A percentile compares a stretch with the other conserved stretches of the same genome.
Conservation (phyloP, 2,113 vertebrate species). For the Malurus elegans region DNA sequence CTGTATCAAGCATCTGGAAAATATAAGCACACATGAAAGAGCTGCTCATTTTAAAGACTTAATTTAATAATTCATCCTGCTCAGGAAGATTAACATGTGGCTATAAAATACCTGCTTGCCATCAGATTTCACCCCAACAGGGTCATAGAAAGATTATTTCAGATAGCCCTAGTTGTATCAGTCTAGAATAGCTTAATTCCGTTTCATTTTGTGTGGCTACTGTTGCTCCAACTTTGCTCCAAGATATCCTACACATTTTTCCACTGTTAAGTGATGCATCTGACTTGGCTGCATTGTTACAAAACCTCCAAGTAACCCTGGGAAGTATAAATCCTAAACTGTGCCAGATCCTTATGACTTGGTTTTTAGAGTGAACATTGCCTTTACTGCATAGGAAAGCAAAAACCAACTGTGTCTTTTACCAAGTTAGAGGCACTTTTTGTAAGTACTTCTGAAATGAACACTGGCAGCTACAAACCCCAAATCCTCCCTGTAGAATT, state of each 20-base stretch:
- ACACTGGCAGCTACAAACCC: not conserved
- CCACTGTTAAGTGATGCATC: not conserved
- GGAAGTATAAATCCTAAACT: not conserved
- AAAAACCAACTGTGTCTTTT: not conserved
- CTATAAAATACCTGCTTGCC: not conserved
- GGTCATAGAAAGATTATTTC: not conserved
- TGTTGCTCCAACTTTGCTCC: not conserved
- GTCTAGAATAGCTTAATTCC: not conserved
- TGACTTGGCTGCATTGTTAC: not conserved
- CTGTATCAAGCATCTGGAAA: conserved; percentile 33
- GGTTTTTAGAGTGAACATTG: not conserved
- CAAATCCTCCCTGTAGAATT: not conserved
- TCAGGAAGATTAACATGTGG: not conserved
- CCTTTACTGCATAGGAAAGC: not conserved
- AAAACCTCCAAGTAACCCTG: not conserved
- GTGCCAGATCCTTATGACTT: not conserved
- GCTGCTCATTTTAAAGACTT: not conserved
- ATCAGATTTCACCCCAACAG: not conserved
- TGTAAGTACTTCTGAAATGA: not conserved
- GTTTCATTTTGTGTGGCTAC: not conserved
- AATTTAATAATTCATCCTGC: not conserved
- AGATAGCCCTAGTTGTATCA: not conserved
- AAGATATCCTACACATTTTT: not conserved
- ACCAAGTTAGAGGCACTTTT: not conserved
- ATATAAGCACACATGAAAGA: not conserved